These are phyloP conservation scores for Xestoiulus laeticollis DNA, from an alignment of 2,888 invertebrate species.

Conservation along the genomic window DNA sequence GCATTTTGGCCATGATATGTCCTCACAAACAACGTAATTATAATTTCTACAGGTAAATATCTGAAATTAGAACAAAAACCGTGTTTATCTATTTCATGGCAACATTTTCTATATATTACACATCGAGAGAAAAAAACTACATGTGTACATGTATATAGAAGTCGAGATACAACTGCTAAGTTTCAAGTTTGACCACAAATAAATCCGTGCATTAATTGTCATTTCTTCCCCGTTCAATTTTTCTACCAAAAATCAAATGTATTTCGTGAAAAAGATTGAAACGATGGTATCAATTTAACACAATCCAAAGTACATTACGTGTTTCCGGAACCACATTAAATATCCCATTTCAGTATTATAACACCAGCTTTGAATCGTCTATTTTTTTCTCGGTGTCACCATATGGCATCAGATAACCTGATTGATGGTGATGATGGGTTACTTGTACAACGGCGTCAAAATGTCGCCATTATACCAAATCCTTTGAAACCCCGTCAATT, in stretches of 20 bases:
- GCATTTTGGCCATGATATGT: too few relatives aligned
- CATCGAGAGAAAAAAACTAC: too few relatives aligned
- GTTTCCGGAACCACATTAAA: slow-evolving; percentile 5
- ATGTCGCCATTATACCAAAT: not conserved
- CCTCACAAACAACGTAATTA: too few relatives aligned
- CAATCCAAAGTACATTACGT: not conserved
- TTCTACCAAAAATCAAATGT: not conserved
- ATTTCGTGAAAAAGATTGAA: not conserved
- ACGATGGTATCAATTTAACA: not conserved
- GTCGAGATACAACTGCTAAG: not conserved
- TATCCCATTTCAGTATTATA: slow-evolving; percentile 2
- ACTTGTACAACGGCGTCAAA: slow-evolving; percentile 4
- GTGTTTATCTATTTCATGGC: too few relatives aligned
- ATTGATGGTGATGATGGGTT: slow-evolving; percentile 4
- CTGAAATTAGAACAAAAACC: too few relatives aligned
- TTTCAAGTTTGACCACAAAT: not conserved
- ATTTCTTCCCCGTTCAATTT: not conserved
- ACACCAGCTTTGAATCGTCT: not conserved
- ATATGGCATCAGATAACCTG: slow-evolving; percentile 24
- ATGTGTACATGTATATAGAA: too few relatives aligned
- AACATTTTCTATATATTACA: too few relatives aligned
- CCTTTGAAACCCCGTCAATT: not conserved
- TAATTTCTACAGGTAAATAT: too few relatives aligned
- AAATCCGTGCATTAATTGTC: not conserved
- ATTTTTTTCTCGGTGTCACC: not conserved